phyloP scores from a whole-genome alignment of 2,113 vertebrate genomes.

The Pseudorhombus dupliciocellatus region DNA sequence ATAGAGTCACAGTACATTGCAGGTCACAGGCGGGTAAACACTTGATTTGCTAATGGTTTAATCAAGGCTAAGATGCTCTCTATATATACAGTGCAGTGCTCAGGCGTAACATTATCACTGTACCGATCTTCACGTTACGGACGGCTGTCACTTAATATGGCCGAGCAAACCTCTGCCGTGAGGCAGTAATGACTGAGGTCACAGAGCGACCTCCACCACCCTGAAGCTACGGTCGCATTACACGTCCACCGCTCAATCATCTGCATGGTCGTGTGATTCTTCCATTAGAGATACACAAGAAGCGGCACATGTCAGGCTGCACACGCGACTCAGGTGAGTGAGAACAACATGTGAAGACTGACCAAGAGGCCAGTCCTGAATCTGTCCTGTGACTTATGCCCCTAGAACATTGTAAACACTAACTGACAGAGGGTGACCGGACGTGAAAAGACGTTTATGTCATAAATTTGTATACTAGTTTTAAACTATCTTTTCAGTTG shows the following conservation, averaged over 20 bases:
- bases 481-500: not conserved
- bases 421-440: too few species aligned
- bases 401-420: too few species aligned
- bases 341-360: too few species aligned
- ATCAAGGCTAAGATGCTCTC: not conserved
- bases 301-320: too few species aligned
- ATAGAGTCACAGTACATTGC: constrained; percentile 32
- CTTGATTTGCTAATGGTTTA: not conserved
- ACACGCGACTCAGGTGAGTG: too few species aligned
- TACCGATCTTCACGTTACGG: not conserved
- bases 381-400: too few species aligned
- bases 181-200: not conserved
- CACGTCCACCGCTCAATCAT: not conserved
- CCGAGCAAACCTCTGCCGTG: not conserved
- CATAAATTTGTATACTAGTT: too few species aligned
- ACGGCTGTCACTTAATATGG: not conserved
- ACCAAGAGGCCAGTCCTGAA: too few species aligned
- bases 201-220: not conserved
- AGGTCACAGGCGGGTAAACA: constrained; percentile 14
- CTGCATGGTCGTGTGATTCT: not conserved
- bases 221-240: not conserved
- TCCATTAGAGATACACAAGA: too few species aligned
- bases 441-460: too few species aligned
- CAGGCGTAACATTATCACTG: not conserved
- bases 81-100: not conserved